A percentile compares a stretch with the other conserved stretches of the same genome.
Conservation (phyloP, 2,797 vertebrate species). For the Pipistrellus pipistrellus region DNA sequence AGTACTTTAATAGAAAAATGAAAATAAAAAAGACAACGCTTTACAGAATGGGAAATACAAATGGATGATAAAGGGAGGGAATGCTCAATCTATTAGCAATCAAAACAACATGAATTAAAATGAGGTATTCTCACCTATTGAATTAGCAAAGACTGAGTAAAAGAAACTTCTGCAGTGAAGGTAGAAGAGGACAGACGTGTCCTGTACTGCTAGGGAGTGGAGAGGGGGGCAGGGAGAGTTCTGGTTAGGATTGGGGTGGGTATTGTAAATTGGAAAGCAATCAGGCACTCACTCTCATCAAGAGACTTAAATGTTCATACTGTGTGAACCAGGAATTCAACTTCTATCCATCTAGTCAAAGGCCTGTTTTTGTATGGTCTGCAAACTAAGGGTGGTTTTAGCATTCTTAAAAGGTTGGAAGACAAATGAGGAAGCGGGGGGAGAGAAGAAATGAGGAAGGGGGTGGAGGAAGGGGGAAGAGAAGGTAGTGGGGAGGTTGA, state of each 20-base stretch:
- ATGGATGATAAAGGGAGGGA: conserved; percentile 48
- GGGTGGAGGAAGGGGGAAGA: not conserved
- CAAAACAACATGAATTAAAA: conserved; percentile 46
- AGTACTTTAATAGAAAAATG: too few species aligned
- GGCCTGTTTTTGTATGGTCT: not conserved
- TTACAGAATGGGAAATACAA: conserved; percentile 29
- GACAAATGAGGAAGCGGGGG: not conserved
- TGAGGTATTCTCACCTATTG: not conserved
- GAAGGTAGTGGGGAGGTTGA: not conserved
- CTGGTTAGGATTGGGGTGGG: too few species aligned
- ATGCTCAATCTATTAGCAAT: not conserved
- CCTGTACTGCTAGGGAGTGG: not conserved
- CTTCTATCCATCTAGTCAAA: conserved; percentile 13
- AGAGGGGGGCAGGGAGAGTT: too few species aligned
- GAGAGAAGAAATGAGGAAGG: not conserved
- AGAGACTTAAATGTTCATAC: not conserved
- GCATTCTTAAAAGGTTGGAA: not conserved
- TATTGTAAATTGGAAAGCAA: not conserved
- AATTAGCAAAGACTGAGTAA: not conserved
- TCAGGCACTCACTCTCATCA: not conserved
- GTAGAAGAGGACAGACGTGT: not conserved
- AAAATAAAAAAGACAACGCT: not conserved
- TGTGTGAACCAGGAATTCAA: not conserved
- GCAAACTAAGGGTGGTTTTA: not conserved
- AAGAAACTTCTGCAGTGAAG: not conserved